Base-by-base conservation (phyloP, 2,888 invertebrate species). In the Tenthredo mesomela region DNA sequence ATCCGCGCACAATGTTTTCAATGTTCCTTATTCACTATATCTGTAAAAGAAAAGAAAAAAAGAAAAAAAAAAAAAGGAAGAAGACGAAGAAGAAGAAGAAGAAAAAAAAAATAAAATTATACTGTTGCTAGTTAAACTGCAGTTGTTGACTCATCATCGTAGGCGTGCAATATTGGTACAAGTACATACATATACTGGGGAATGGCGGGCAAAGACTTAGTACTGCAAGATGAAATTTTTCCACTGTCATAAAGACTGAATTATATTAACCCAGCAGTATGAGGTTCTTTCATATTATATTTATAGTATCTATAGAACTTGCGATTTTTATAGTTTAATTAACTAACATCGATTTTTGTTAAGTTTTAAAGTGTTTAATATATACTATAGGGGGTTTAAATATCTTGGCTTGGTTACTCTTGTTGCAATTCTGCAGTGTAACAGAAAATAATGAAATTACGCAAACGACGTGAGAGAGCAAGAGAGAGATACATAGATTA, bases 141-240 rank as follows among this genome's bases (percentile, higher is more conserved):
- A 67, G 25, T 67, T 67, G 67, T 67, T 67, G 67, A 67, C 67
- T 29, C 33, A 67, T 67, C 29, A 67, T 33, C 67, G 67, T 67
- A 33, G 67, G 67, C 67, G 67, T 33, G 15, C 67, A 12, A 21
- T 65, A 65, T 25, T 25, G 15, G 65, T 65, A 25, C 4, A 65
- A 12, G 65, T 65, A 61, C 37, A n/a, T n/a, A n/a, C n/a, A 61
- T 0, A 29, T 61, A 61, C 37, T 37, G 2, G 29, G 65, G 25
- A 21, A 65, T 65, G 29, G 12, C 65, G 65, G 29, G 9, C 15
- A 29, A 25, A 65, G 21, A 29, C 12, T 12, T 25, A 7, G 7
- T 7, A 25, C 12, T 29, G 25, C 21, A 65, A 65, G 25, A 10
- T 65, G 25, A 65, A 65, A 65, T 65, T 12, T 65, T 65, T 65